phyloP scores from a whole-genome alignment of 2,888 invertebrate species.

The Prenolepis imparis region DNA sequence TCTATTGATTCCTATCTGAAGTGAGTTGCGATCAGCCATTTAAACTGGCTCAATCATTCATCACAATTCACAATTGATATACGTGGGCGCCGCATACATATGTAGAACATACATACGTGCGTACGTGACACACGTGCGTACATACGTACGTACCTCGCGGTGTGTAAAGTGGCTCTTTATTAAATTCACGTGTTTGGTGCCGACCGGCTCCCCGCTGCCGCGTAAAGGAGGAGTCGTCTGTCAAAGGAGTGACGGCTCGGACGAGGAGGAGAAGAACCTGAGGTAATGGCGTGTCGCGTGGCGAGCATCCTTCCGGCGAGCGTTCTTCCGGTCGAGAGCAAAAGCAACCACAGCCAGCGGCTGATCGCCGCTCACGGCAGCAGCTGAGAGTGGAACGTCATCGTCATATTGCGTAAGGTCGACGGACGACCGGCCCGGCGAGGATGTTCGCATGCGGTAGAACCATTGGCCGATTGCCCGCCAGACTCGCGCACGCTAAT shows the following conservation, averaged over 20 bases:
- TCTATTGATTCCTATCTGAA: neutral
- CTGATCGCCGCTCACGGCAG: slow-evolving; percentile 47
- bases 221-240: neutral
- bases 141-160: neutral
- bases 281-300: slow-evolving; percentile 69
- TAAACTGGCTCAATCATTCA: neutral
- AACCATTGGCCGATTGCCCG: slow-evolving; percentile 81
- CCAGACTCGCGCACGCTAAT: slow-evolving; percentile 76
- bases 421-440: slow-evolving; percentile 46
- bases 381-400: slow-evolving; percentile 62
- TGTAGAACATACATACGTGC: neutral
- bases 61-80: neutral
- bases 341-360: slow-evolving; percentile 61
- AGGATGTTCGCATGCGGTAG: slow-evolving; percentile 83
- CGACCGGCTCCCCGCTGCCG: neutral
- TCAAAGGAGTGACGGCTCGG: neutral
- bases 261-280: slow-evolving; percentile 23
- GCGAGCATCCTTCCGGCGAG: slow-evolving; percentile 40
- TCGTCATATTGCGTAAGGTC: slow-evolving; percentile 79
- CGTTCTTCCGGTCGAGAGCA: slow-evolving; percentile 41
- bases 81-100: neutral
- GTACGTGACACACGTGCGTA: neutral
- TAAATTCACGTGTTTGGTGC: slow-evolving; percentile 24
- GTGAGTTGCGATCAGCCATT: slow-evolving; percentile 4
- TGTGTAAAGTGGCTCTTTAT: neutral